A percentile compares a stretch with the other conserved stretches of the same genome.
Evolutionary conservation across 2,797 vertebrate genomes (phyloP).

Genomic region (Siniperca obscura): DNA sequence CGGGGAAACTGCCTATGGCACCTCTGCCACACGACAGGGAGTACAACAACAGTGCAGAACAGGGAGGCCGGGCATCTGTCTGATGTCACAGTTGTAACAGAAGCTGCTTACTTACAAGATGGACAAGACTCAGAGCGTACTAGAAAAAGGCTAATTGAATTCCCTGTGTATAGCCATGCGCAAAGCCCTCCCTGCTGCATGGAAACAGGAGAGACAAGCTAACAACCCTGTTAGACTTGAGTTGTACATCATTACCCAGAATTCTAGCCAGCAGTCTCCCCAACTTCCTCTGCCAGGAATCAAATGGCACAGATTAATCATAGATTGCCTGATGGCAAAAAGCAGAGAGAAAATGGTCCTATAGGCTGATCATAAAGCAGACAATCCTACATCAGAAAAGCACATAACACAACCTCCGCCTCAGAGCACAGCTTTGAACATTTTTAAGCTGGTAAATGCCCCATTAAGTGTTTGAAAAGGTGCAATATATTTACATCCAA

Average conservation of each 20-base stretch:
- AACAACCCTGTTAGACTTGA: conserved; percentile 57
- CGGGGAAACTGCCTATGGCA: conserved; percentile 59
- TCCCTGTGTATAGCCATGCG: conserved; percentile 50
- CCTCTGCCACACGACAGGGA: conserved; percentile 57
- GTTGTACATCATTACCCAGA: conserved; percentile 79
- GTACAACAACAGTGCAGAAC: conserved; percentile 40
- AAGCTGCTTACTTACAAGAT: conserved; percentile 63
- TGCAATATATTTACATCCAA: not conserved
- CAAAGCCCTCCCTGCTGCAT: conserved; percentile 36
- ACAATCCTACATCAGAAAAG: not conserved
- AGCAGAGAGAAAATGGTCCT: conserved; percentile 40
- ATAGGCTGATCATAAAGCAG: conserved; percentile 28
- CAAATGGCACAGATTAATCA: conserved; percentile 81
- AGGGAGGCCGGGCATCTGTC: conserved; percentile 51
- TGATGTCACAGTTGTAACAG: conserved; percentile 59
- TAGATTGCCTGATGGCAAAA: conserved; percentile 54
- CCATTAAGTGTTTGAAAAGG: not conserved
- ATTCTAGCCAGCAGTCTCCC: conserved; percentile 69
- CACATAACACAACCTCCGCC: conserved; percentile 10
- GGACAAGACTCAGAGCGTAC: conserved; percentile 51
- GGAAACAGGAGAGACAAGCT: conserved; percentile 52
- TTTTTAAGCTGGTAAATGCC: not conserved
- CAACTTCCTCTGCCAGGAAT: conserved; percentile 72
- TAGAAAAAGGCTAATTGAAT: conserved; percentile 70
- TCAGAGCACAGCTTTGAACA: conserved; percentile 6